Evolutionary conservation across 1,140 invertebrate genomes (phyloP), one percentile per base, ranked within the genome.

Genomic region (Parapsyche elsis): DNA sequence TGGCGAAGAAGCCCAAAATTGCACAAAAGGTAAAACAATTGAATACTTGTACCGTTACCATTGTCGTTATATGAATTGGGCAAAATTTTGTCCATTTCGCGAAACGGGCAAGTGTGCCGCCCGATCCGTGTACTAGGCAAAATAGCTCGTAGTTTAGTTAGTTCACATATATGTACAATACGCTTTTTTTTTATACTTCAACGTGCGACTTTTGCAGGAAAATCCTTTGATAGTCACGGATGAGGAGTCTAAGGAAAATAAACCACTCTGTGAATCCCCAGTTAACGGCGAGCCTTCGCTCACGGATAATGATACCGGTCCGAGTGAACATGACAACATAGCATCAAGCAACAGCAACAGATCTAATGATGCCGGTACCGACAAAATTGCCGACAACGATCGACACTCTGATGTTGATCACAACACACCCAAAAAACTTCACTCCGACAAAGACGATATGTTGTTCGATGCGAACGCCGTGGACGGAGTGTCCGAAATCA

Each of bases 221-320:
- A 82, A 86, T 5, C 84, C 81, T 73, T 83, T 86, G 74, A 83
- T 82, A 44, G 87, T 89, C 81, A 89, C 88, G 0, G 88, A 89
- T 81, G 89, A 90, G 80, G 90, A 91, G 82, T 89, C 86, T 0
- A 90, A 91, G 83, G 90, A 90, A 85, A 90, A 90, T 83, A 89
- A 89, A 83, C 88, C 88, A 21, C 87, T 88, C 5, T 88, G 87
- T 23, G 86, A 86, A 7, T 87, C 86, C 0, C 87, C 87, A 49
- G 83, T 87, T 30, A 88, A 86, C 80, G 85, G 84, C 10, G 84
- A 85, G 19, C 61, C 73, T 7, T 80, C 80, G 19, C 78, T 84
- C 7, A 81, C 84, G 0, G 85, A 85, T 5, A 86, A 86, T 9
- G 85, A 81, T 5, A 80, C 71, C 0, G 59, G 46, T n/a, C 85